These are phyloP conservation scores for Cotesia typhae DNA, from an alignment of 1,140 invertebrate genomes.

Conservation along the genomic window DNA sequence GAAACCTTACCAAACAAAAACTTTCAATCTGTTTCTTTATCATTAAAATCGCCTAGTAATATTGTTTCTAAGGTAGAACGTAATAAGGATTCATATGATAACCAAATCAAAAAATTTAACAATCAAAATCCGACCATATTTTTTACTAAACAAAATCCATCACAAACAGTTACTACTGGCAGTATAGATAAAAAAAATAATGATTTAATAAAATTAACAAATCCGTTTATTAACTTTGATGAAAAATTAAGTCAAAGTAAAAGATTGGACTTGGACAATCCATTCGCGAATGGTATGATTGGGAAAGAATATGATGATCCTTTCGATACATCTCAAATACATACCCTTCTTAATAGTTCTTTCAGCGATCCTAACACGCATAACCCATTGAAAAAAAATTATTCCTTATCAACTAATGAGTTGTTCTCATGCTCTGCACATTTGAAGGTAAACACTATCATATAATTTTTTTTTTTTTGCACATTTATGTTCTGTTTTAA, in stretches of 20 bases:
- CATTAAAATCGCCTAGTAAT: constrained; percentile 37
- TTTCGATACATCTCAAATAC: constrained; percentile 54
- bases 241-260: not conserved
- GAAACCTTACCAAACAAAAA: constrained; percentile 19
- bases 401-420: constrained; percentile 51
- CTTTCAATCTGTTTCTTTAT: not conserved
- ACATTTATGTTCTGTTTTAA: constrained; percentile 17
- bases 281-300: constrained; percentile 31
- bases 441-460: constrained; percentile 56
- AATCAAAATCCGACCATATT: not conserved
- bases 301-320: constrained; percentile 50
- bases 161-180: not conserved
- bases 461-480: constrained; percentile 45
- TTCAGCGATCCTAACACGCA: constrained; percentile 43
- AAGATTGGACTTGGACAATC: constrained; percentile 25
- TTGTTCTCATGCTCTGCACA: constrained; percentile 48
- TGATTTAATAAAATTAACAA: constrained; percentile 43
- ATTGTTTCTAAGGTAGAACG: constrained; percentile 30
- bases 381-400: constrained; percentile 27
- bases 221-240: constrained; percentile 37
- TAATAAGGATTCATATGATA: not conserved
- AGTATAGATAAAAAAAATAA: not conserved
- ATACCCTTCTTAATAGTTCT: constrained; percentile 46
- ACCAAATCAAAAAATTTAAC: too few relatives aligned
- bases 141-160: not conserved